phyloP scores from a whole-genome alignment of 2,113 vertebrate genomes.

The Lampris incognitus region DNA sequence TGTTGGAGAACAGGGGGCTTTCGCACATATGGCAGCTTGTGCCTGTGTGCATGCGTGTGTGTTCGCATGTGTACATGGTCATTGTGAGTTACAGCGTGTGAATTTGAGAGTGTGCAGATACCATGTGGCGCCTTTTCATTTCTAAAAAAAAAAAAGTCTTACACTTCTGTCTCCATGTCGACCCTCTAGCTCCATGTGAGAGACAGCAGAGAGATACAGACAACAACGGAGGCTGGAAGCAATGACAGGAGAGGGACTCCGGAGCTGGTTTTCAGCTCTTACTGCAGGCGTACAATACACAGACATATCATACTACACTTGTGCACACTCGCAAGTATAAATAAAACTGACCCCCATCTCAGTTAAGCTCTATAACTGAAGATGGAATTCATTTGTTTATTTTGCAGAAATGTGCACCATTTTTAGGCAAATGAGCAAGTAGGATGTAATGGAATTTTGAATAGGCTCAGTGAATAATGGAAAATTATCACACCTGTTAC shows the following conservation, averaged over 20 bases:
- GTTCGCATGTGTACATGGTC: constrained; percentile 1
- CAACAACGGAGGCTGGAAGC: neutral
- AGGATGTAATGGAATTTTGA: constrained; percentile 41
- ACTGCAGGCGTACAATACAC: constrained; percentile 6
- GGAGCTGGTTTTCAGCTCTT: constrained; percentile 12
- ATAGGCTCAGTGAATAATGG: constrained; percentile 48
- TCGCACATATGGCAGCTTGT: constrained; percentile 60
- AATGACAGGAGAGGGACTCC: neutral
- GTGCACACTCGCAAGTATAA: neutral
- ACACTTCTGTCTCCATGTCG: constrained; percentile 4
- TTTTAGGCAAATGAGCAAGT: constrained; percentile 51
- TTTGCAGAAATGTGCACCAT: constrained; percentile 30
- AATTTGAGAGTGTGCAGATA: constrained; percentile 10
- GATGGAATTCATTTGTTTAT: constrained; percentile 33
- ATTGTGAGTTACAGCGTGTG: neutral
- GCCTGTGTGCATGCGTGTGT: neutral
- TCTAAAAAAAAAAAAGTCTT: constrained; percentile 24
- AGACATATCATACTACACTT: neutral
- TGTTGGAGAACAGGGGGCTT: constrained; percentile 33
- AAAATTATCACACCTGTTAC: constrained; percentile 41
- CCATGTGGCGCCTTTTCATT: neutral
- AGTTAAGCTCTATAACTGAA: constrained; percentile 36
- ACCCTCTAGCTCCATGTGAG: constrained; percentile 6
- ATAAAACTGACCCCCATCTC: constrained; percentile 15
- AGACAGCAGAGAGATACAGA: neutral